Percentiles rank a stretch among this genome's conserved stretches.
Conservation (phyloP, 2,113 vertebrate species). For the Gnathonemus echidnorhynchus region DNA sequence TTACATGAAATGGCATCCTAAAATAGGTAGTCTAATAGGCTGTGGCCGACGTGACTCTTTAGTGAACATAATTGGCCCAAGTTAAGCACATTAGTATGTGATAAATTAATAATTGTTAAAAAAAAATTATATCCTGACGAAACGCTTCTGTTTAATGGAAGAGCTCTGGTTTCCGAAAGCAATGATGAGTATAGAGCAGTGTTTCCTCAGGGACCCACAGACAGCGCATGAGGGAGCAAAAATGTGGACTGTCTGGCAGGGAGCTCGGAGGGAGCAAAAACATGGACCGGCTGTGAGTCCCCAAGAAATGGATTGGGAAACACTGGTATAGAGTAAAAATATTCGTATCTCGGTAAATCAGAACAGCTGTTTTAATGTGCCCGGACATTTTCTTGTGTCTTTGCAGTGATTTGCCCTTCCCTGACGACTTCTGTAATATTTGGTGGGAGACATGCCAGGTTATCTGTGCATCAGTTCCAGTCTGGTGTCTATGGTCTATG, state of each 20-base stretch:
- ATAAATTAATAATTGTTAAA: background rate
- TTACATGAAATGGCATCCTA: background rate
- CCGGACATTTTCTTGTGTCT: background rate
- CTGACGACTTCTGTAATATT: background rate
- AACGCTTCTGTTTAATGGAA: background rate
- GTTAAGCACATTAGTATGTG: background rate
- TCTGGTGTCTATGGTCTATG: background rate
- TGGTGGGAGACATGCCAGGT: background rate
- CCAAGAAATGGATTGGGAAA: background rate
- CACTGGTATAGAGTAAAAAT: background rate
- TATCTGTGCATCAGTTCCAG: background rate
- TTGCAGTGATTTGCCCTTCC: background rate
- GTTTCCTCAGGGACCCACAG: background rate
- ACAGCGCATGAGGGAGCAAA: background rate
- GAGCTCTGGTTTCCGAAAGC: background rate
- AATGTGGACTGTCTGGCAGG: background rate
- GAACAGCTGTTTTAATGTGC: background rate
- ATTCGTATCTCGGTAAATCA: background rate
- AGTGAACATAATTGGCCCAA: background rate
- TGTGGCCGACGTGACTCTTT: background rate
- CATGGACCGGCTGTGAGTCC: background rate
- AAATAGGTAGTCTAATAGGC: background rate
- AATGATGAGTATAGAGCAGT: background rate
- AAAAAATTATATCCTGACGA: background rate
- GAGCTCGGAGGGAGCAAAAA: background rate